Base-by-base conservation (phyloP, 2,113 vertebrate species). In the Xenotilapia longispinis region DNA sequence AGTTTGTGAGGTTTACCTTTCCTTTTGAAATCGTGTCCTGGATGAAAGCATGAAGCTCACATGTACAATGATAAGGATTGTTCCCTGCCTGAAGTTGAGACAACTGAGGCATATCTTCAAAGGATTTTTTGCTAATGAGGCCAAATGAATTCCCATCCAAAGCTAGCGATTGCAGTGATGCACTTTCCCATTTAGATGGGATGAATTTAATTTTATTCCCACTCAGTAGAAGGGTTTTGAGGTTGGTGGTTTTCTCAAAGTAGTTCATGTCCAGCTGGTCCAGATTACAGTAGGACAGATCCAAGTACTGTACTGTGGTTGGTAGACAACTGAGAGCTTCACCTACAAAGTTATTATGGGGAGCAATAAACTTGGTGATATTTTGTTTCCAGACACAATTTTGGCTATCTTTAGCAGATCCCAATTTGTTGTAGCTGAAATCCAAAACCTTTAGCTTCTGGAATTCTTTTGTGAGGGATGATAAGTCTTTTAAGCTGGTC, bases 191-290 rank as follows among this genome's bases (percentile, higher is more conserved):
- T 15, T 90, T 95, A 0, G 95, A 94, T 1, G 97, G 97, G 81
- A 98, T 97, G 89, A 97, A 98, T 85, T 97, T 98, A 88, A 98
- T 97, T 91, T 97, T 97, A 93, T 98, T 98, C 31, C 96, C 97
- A 14, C 94, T 97, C 33, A 98, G 92, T 7, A 94, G 85, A 19
- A 98, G 94, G 57, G 95, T 90, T 26, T 78, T 93, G 5, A 98
- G 93, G 68, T 86, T 75, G 1, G 79, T 89, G 6, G 96, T 95
- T n/a, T 60, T 93, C 19, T 88, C 60, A 38, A 98, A 98, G 80
- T 96, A 98, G 1, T 6, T 14, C 92, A 96, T 93, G 40, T 97
- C 91, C 60, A 98, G 86, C 40, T 96, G 94, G 86, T 98, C 97
- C n/a, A 98, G 91, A 12, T 93, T 88, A 4, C 97, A 97, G 91